phyloP scores from a whole-genome alignment of 2,797 vertebrate genomes.

The Lutjanus campechanus region DNA sequence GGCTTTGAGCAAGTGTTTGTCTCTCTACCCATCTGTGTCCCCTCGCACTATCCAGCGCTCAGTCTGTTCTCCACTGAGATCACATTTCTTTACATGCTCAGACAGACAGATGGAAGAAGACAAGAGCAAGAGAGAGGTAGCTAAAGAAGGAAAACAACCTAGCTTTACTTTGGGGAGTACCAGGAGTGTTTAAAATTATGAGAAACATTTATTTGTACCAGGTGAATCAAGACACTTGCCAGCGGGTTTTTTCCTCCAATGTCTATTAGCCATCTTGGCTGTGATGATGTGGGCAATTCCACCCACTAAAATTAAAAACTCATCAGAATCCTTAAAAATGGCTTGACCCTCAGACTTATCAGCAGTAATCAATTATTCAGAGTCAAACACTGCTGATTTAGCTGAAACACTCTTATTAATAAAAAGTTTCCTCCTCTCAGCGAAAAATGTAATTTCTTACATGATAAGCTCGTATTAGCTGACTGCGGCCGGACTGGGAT shows the following conservation, averaged over 20 bases:
- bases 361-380: slow-evolving; percentile 57
- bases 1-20: slow-evolving; percentile 43
- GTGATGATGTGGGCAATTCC: slow-evolving; percentile 9
- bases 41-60: slow-evolving; percentile 13
- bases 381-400: slow-evolving; percentile 43
- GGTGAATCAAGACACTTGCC: slow-evolving; percentile 20
- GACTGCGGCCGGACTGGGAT: no score
- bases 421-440: slow-evolving; percentile 38
- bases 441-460: slow-evolving; percentile 9
- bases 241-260: neutral
- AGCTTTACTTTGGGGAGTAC: neutral
- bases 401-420: slow-evolving; percentile 20
- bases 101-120: slow-evolving; percentile 42
- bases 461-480: no score
- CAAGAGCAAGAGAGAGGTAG: neutral
- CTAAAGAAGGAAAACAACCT: slow-evolving; percentile 11
- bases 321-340: slow-evolving; percentile 43
- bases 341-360: slow-evolving; percentile 47
- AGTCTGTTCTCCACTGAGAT: slow-evolving; percentile 32
- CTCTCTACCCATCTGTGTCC: slow-evolving; percentile 37
- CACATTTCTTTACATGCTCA: slow-evolving; percentile 19
- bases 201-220: slow-evolving; percentile 14
- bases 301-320: slow-evolving; percentile 49
- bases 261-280: neutral
- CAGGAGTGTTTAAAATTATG: slow-evolving; percentile 2